Evolutionary conservation across 1,140 invertebrate genomes (phyloP), one percentile per base, ranked within the genome.

Genomic region (Dufourea novaeangliae): DNA sequence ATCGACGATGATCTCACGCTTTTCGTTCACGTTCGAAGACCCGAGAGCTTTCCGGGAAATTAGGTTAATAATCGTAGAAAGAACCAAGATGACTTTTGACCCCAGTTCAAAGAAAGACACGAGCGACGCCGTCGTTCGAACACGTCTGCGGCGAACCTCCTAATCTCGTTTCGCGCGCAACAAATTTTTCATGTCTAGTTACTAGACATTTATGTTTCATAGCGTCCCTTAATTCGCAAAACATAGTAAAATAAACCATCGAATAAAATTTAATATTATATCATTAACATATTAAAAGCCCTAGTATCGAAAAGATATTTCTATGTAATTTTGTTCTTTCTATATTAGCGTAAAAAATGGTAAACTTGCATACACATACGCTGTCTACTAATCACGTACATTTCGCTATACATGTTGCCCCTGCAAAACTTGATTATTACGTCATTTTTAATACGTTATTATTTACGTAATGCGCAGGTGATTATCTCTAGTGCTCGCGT

Each of bases 31-130:
- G 29, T 11, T 32, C 20, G 3, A 17, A 62, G 29, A 14, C 14
- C n/a, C n/a, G n/a, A 22, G 12, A 46, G 39, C 50, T 63, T 27
- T 37, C 57, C 22, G 14, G 34, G n/a, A 74, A 74, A 74, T 74
- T 41, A 29, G 46, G 37, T 66, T 74, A 41, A 57, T n/a, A 57
- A n/a, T 7, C 5, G 37, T 14, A 25, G 6, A 56, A 74, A 56
- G 11, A 39, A n/a, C 2, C 25, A n/a, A 50, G 32, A 62, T 50
- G 37, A 71, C 54, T 20, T 70, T 70, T 29, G 69, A 61, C 41
- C 57, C 29, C 32, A 32, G 27, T n/a, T n/a, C 22, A 39, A 57
- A n/a, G 22, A 27, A n/a, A n/a, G n/a, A n/a, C n/a, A 22, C 64
- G n/a, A 67, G 46, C 22, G n/a, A 56, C 17, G 3, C 37, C 17